A percentile compares a stretch with the other conserved stretches of the same genome.
phyloP scores from a whole-genome alignment of 2,888 invertebrate genomes.

The Agrochola macilenta region DNA sequence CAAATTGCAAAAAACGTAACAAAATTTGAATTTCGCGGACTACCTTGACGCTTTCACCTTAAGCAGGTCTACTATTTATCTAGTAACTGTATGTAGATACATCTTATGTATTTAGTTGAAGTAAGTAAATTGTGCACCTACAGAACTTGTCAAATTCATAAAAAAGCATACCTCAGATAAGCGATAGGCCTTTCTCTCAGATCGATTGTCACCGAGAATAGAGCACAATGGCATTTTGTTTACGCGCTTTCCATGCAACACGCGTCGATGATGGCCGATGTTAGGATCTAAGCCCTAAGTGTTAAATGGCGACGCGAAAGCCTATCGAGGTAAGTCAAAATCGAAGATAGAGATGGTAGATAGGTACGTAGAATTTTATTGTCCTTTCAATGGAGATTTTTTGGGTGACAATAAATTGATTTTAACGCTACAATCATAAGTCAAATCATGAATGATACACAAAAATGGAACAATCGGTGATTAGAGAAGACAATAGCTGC shows the following conservation, averaged over 20 bases:
- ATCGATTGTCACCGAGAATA: not conserved
- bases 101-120: not conserved
- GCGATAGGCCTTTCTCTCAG: not conserved
- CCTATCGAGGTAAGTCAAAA: not conserved
- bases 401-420: not conserved
- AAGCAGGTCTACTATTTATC: too few relatives aligned
- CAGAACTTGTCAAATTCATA: not conserved
- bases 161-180: not conserved
- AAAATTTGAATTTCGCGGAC: too few relatives aligned
- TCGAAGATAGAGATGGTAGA: not conserved
- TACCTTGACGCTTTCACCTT: too few relatives aligned
- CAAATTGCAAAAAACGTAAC: too few relatives aligned
- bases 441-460: slow-evolving; percentile 14
- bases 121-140: not conserved
- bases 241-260: not conserved
- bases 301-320: not conserved
- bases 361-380: not conserved
- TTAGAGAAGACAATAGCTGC: slow-evolving; percentile 40
- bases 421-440: not conserved
- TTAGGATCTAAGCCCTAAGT: not conserved
- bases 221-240: not conserved
- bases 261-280: not conserved
- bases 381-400: not conserved
- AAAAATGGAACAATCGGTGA: slow-evolving; percentile 47
- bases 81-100: not conserved